Evolutionary conservation across 2,888 invertebrate species (phyloP).

Genomic region (Drosophila cyrtoloma): DNA sequence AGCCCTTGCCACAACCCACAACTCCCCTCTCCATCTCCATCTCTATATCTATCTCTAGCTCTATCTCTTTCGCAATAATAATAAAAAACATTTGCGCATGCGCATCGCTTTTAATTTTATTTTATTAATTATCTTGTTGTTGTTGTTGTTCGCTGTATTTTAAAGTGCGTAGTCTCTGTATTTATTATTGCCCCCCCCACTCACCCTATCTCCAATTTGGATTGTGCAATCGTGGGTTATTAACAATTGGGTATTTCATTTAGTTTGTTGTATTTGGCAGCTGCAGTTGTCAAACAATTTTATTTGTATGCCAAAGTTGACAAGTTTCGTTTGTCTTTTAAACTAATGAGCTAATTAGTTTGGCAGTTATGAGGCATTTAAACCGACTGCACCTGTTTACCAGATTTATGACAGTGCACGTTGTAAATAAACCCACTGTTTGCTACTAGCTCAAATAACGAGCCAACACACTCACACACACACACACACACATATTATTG

Average conservation of each 20-base stretch:
- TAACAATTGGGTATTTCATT: conserved; percentile 61
- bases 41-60: neutral
- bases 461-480: neutral
- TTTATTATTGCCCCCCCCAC: neutral
- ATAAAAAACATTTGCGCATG: conserved; percentile 62
- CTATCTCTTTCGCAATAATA: conserved; percentile 48
- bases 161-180: conserved; percentile 44
- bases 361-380: conserved; percentile 33
- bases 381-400: conserved; percentile 21
- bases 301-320: conserved; percentile 47
- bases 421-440: conserved; percentile 14
- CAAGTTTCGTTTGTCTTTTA: conserved; percentile 22
- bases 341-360: conserved; percentile 52
- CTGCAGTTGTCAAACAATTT: conserved; percentile 19
- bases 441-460: neutral
- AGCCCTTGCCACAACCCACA: neutral
- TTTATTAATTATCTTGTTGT: conserved; percentile 13
- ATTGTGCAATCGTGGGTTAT: conserved; percentile 57
- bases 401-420: conserved; percentile 41
- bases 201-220: neutral
- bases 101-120: conserved; percentile 57
- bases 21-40: conserved; percentile 2
- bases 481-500: neutral
- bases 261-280: conserved; percentile 27
- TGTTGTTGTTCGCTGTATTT: conserved; percentile 16